Base-by-base conservation (phyloP, 2,113 vertebrate species). In the Xenopus borealis region DNA sequence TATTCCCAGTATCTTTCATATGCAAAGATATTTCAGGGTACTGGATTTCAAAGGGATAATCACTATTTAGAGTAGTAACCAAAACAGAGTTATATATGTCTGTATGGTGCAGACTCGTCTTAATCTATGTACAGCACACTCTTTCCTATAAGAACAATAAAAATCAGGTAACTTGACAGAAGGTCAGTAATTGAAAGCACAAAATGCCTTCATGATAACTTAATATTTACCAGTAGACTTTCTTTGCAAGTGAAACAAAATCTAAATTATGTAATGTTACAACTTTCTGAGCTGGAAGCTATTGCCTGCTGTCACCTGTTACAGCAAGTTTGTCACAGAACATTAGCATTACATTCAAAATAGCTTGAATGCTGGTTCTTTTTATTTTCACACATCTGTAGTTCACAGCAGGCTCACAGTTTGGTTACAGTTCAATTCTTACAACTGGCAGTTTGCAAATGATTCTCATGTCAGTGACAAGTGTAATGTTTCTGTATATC, bases 71-170 rank as follows among this genome's bases (percentile, higher is more conserved):
- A n/a, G n/a, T n/a, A n/a, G n/a, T n/a, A n/a, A n/a, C n/a, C n/a
- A n/a, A n/a, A n/a, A n/a, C n/a, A n/a, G n/a, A n/a, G n/a, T n/a
- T n/a, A n/a, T n/a, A n/a, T n/a, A n/a, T n/a, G n/a, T n/a, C n/a
- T n/a, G n/a, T 40, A 40, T 40, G 19, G 23, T 20, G n/a, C 40
- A 12, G 45, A 19, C 8, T 40, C 7, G 7, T 33, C 7, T 33
- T 33, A 33, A 3, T 40, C 33, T 40, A 40, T 27, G 23, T 27
- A 27, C 33, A 40, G 33, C 33, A 40, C 33, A 27, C 33, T 18
- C 66, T 75, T 66, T 83, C 59, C 69, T 80, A 59, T 61, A 80
- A 80, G 80, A 33, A 62, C 72, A 73, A 58, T 75, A 74, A 84
- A 66, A 69, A 70, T 45, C 50, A 45, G 59, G 46, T 61, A 62